phyloP scores from a whole-genome alignment of 2,888 invertebrate genomes.

The Taphrorychus bicolor region DNA sequence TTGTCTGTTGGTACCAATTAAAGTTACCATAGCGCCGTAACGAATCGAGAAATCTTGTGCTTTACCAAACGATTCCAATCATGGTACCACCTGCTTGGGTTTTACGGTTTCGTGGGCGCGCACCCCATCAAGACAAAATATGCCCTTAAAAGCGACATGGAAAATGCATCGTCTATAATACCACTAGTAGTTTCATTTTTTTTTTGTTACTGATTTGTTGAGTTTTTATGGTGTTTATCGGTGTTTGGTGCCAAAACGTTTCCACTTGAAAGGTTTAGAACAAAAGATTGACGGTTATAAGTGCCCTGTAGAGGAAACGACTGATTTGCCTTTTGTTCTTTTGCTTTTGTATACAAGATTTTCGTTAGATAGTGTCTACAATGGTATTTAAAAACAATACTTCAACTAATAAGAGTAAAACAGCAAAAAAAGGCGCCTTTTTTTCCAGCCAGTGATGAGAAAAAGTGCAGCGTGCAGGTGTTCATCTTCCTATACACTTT shows the following conservation, averaged over 20 bases:
- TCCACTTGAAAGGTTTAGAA: background rate
- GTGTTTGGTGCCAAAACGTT: background rate
- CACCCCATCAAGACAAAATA: background rate
- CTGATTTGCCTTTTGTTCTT: slow-evolving; percentile 19
- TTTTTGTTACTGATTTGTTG: no score
- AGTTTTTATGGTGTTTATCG: background rate
- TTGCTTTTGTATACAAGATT: background rate
- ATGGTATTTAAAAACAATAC: background rate
- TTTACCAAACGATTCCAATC: slow-evolving; percentile 29
- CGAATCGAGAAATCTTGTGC: slow-evolving; percentile 34
- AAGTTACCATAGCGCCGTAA: slow-evolving; percentile 19
- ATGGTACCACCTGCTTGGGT: slow-evolving; percentile 34
- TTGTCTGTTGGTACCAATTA: slow-evolving; percentile 22
- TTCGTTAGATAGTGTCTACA: background rate
- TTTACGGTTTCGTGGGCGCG: slow-evolving; percentile 31
- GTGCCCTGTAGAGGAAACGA: slow-evolving; percentile 12
- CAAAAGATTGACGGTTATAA: slow-evolving; percentile 15
- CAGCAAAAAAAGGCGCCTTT: background rate
- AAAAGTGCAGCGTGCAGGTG: slow-evolving; percentile 19
- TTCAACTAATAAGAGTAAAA: background rate
- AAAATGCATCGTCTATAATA: no score
- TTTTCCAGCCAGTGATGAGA: background rate
- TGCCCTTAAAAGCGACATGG: background rate
- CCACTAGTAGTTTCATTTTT: no score
- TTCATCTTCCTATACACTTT: slow-evolving; percentile 25